Evolutionary conservation across 2,113 vertebrate species (phyloP), one percentile per base, ranked within the genome.

Genomic region (Albula goreensis): DNA sequence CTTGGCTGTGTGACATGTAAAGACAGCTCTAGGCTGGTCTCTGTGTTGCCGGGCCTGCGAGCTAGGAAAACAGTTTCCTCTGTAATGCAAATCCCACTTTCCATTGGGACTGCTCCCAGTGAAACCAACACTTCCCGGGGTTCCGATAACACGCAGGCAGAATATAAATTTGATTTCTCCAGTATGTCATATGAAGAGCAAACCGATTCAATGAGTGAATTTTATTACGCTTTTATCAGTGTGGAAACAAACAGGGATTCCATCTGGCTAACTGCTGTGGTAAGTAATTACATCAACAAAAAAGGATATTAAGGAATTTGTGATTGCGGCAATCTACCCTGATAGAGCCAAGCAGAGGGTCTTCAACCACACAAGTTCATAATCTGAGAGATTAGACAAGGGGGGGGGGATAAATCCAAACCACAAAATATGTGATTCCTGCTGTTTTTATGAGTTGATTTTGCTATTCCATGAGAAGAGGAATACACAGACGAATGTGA

Each of bases 161-260:
- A 74, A 31, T 9, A 9, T 5, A 74, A 50, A 50, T 80, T 5
- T 7, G 41, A 80, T 12, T 80, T 50, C 48, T 50, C 25, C 22
- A 50, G 17, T 17, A 4, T 17, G 48, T 41, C 78, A 50, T 19
- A 50, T 50, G 49, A 80, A 50, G 78, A 50, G 31, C 8, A n/a
- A 2, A n/a, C n/a, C 6, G 17, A 74, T 31, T 9, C 22, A 31
- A 31, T 3, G 4, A 31, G 70, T n/a, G n/a, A 74, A 74, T 74
- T 9, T 31, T 74, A 74, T 41, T 41, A 6, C 5, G 70, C 70
- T 63, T 74, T 31, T 31, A 74, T 74, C 70, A 74, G 70, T 31
- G 70, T 74, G 78, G 17, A 19, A 80, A 80, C 78, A 80, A 80
- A 80, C 41, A 74, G 70, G 70, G 70, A 74, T 31, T 74, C 70